Base-by-base conservation (phyloP, 2,888 invertebrate species). In the Scrobipalpa costella region DNA sequence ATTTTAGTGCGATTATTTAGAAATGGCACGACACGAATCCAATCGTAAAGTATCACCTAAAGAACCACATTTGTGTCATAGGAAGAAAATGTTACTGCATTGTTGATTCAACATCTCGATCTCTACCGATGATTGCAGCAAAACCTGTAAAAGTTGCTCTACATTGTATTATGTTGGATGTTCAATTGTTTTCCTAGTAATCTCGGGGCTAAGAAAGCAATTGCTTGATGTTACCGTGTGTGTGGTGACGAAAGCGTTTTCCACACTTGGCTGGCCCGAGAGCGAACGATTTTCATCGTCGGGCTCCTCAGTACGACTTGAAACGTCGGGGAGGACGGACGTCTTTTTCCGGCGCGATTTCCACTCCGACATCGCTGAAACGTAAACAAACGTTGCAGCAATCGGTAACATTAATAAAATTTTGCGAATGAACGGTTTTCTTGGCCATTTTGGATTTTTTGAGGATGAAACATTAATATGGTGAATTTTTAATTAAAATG, bases 241-340 rank as follows among this genome's bases (percentile, higher is more conserved):
- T 66, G 62, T 58, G 73, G 75, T 80, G 79, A 82, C 79, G 78
- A 85, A 83, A 83, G 74, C 80, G 79, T 86, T 90, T 90, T 88
- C 86, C 88, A 77, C 75, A 78, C 72, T 71, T 67, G 71, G 69
- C 65, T 70, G 72, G 71, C 71, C 71, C 70, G 65, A 65, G 52
- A 62, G 68, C 68, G 73, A 71, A 71, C 77, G 71, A 82, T 85
- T 83, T 86, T 80, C 86, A 74, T 79, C 74, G 77, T 79, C 69
- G 65, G 63, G 62, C 61, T 7, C 64, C 66, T 71, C 81, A 86
- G 86, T 86, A 71, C 71, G 67, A 64, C 69, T 62, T 68, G 69
- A 61, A 60, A 71, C 66, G 44, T 70, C 71, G 72, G 58, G 61
- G 68, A 19, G 77, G 65, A 63, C 68, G 75, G 76, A 74, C 81